Evolutionary conservation across 2,888 invertebrate species (phyloP), one percentile per base, ranked within the genome.

Genomic region (Hemaris fuciformis): DNA sequence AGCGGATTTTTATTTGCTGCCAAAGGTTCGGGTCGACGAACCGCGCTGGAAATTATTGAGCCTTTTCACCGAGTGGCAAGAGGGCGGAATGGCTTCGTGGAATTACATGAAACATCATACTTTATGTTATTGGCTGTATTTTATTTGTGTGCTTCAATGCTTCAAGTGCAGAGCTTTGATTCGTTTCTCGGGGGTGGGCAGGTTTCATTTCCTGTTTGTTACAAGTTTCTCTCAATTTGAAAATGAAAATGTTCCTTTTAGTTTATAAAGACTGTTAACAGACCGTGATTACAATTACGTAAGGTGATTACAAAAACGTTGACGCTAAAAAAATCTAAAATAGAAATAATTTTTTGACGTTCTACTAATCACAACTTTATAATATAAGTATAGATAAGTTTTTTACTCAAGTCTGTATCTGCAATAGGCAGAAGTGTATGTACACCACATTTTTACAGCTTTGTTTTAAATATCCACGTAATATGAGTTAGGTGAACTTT

Each of bases 1-100:
- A 42, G 45, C 38, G 57, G 61, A 31, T 45, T 53, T 56, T 57
- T 53, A 53, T 53, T 31, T 27, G 31, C 18, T 53, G 18, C 53
- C 18, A 31, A 27, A 31, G 18, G 46, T 46, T 22, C 5, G 46
- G 46, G 53, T 31, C 53, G 53, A 18, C 53, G 31, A 31, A 31
- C 31, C 2, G 13, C 27, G 27, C 1, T 27, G n/a, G 38, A 38
- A 38, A 38, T 38, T 38, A 38, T 38, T 38, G 38, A 38, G 38
- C 38, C 38, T n/a, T 38, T 38, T n/a, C 38, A 38, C 38, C 4
- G 13, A 27, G 38, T n/a, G n/a, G n/a, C n/a, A n/a, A 38, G 10
- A n/a, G n/a, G n/a, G n/a, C n/a, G n/a, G 38, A n/a, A 38, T 38
- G n/a, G n/a, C 38, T 13, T 38, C 38, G 38, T 38, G 38, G 13